Base-by-base conservation (phyloP, 2,797 vertebrate species). In the Ctenosaura bakeri region DNA sequence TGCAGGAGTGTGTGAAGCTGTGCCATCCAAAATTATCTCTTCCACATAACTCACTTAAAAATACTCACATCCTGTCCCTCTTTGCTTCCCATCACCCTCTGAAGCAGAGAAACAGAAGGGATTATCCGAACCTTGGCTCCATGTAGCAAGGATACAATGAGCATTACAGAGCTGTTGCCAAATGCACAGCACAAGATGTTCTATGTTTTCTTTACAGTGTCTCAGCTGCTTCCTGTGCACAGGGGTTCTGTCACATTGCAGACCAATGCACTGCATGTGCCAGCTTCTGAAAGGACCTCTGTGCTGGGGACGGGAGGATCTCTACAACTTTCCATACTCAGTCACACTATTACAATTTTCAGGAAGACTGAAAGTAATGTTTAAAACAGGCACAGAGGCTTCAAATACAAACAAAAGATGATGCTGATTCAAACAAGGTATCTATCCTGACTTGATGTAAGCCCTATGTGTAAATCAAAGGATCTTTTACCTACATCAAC, bases 61-160 rank as follows among this genome's bases (percentile, higher is more conserved):
- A 38, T 50, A 62, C 54, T 62, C 35, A 38, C 52, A 16, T n/a
- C 79, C 29, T n/a, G 42, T 54, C 71, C 35, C 54, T 42, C 32
- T 77, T 66, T 77, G 79, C 32, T 83, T 82, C 86, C 69, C 35
- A 10, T 78, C 22, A 64, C 38, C 35, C 62, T 54, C 56, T 42
- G 62, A 87, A 87, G 59, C n/a, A 77, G 59, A 87, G 79, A 87
- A 83, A 78, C 73, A 78, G 90, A 69, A 87, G n/a, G 73, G 80
- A 88, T 90, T 90, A 90, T 87, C 73, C 81, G 71, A 87, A 62
- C 46, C 4, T 78, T 87, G 90, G 90, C 71, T 83, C 59, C 59
- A 46, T 69, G 74, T 73, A 87, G 76, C 29, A 90, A 71, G 86
- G 85, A 71, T 88, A 90, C 90, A 90, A 90, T 88, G 80, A 90